A percentile compares a stretch with the other conserved stretches of the same genome.
These are phyloP conservation scores for Centropus bengalensis DNA, from an alignment of 2,113 vertebrate genomes.

Conservation along the genomic window DNA sequence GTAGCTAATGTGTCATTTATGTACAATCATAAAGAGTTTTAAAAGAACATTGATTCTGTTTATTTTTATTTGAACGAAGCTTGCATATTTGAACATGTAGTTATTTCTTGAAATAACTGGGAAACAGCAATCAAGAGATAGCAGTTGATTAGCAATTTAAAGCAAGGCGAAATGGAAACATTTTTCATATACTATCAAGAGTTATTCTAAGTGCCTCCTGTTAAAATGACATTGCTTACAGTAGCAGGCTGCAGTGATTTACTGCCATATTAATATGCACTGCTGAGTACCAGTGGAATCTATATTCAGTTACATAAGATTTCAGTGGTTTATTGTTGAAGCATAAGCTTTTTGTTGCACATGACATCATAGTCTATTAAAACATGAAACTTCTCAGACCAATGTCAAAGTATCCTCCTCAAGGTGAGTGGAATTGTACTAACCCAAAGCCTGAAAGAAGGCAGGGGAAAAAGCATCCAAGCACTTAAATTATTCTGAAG, in stretches of 20 bases:
- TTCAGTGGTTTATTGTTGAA: slow-evolving; percentile 20
- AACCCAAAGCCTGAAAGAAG: background rate
- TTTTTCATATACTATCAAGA: slow-evolving; percentile 30
- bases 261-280: slow-evolving; percentile 46
- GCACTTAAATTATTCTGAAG: background rate
- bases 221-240: slow-evolving; percentile 48
- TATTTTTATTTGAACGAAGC: slow-evolving; percentile 29
- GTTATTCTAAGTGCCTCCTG: slow-evolving; percentile 14
- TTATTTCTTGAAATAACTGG: slow-evolving; percentile 53
- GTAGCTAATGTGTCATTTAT: slow-evolving; percentile 9
- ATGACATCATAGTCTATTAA: slow-evolving; percentile 34
- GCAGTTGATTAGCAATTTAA: slow-evolving; percentile 55
- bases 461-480: background rate
- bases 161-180: slow-evolving; percentile 40
- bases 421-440: background rate
- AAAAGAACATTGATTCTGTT: slow-evolving; percentile 47
- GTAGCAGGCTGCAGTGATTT: slow-evolving; percentile 52
- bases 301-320: slow-evolving; percentile 43
- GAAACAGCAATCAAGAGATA: slow-evolving; percentile 51
- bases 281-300: slow-evolving; percentile 56
- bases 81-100: slow-evolving; percentile 21
- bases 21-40: slow-evolving; percentile 21
- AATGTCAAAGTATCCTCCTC: background rate
- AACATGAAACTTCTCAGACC: background rate
- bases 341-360: slow-evolving; percentile 9